phyloP scores from a whole-genome alignment of 2,797 vertebrate species.

The Pseudochirops cupreus region DNA sequence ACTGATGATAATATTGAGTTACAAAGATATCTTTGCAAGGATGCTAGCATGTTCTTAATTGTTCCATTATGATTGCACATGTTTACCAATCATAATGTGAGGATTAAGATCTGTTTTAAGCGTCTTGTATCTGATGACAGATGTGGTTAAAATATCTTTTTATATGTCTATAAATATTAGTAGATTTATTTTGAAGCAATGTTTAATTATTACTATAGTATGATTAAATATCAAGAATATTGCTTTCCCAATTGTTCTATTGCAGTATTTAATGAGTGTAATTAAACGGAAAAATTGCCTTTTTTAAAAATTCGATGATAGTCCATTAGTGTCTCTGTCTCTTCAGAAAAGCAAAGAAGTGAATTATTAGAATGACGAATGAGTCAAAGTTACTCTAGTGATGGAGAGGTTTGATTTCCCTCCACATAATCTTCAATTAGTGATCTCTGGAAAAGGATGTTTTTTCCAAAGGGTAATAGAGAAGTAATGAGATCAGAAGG shows the following conservation, averaged over 20 bases:
- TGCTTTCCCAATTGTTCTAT: slow-evolving; percentile 90
- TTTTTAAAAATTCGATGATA: slow-evolving; percentile 86
- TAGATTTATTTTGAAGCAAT: slow-evolving; percentile 85
- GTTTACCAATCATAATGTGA: slow-evolving; percentile 61
- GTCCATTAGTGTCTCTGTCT: slow-evolving; percentile 90
- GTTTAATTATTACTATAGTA: slow-evolving; percentile 86
- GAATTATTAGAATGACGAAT: slow-evolving; percentile 92
- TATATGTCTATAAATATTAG: slow-evolving; percentile 76
- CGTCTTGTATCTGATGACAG: slow-evolving; percentile 55
- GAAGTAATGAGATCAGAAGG: slow-evolving; percentile 93
- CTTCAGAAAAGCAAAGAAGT: slow-evolving; percentile 88
- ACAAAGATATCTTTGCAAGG: background rate
- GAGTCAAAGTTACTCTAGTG: slow-evolving; percentile 88
- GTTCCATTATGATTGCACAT: background rate
- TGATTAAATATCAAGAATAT: slow-evolving; percentile 90
- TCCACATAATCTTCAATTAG: slow-evolving; percentile 95
- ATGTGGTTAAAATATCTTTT: slow-evolving; percentile 76
- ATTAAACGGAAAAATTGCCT: slow-evolving; percentile 92
- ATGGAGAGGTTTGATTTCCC: slow-evolving; percentile 90
- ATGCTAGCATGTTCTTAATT: background rate
- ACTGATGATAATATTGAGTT: background rate
- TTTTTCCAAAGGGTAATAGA: slow-evolving; percentile 92
- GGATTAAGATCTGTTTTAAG: slow-evolving; percentile 71
- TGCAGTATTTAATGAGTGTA: slow-evolving; percentile 89
- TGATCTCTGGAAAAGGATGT: slow-evolving; percentile 93